Evolutionary conservation across 1,140 invertebrate species (phyloP).

Genomic region (Achroia grisella): DNA sequence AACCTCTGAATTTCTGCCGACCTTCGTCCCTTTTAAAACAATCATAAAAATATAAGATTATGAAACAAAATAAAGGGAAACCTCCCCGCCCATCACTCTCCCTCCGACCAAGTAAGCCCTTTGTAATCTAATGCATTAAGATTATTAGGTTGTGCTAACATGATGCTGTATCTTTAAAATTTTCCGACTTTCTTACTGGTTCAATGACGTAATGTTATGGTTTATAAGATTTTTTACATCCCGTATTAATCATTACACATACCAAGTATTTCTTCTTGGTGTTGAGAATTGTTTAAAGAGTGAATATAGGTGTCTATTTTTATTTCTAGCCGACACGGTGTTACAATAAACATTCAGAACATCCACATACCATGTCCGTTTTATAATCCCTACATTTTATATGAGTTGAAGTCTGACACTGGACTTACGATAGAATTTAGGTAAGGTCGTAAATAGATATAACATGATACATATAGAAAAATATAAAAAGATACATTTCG

Average conservation of each 20-base stretch:
- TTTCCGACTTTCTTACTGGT: constrained; percentile 31
- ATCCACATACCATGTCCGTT: too few species aligned
- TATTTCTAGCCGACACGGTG: too few species aligned
- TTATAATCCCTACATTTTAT: too few species aligned
- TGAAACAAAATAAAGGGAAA: constrained; percentile 34
- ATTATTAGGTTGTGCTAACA: constrained; percentile 55
- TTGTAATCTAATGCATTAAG: constrained; percentile 57
- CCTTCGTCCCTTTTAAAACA: constrained; percentile 36
- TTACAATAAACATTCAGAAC: too few species aligned
- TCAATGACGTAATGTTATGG: constrained; percentile 13
- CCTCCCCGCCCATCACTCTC: constrained; percentile 23
- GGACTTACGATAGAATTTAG: too few species aligned
- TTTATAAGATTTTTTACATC: constrained; percentile 10
- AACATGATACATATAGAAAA: too few species aligned
- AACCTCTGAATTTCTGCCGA: constrained; percentile 20
- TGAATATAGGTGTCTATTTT: too few species aligned
- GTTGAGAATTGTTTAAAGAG: too few species aligned
- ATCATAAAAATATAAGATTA: constrained; percentile 46
- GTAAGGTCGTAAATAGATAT: too few species aligned
- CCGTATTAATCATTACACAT: constrained; percentile 2
- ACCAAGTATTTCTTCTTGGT: too few species aligned
- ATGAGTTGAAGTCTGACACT: too few species aligned
- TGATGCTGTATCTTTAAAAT: constrained; percentile 41
- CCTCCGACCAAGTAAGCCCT: constrained; percentile 28
- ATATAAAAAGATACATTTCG: too few species aligned